Percentiles rank a stretch among this genome's conserved stretches.
phyloP scores from a whole-genome alignment of 2,113 vertebrate genomes.

The Struthio camelus region DNA sequence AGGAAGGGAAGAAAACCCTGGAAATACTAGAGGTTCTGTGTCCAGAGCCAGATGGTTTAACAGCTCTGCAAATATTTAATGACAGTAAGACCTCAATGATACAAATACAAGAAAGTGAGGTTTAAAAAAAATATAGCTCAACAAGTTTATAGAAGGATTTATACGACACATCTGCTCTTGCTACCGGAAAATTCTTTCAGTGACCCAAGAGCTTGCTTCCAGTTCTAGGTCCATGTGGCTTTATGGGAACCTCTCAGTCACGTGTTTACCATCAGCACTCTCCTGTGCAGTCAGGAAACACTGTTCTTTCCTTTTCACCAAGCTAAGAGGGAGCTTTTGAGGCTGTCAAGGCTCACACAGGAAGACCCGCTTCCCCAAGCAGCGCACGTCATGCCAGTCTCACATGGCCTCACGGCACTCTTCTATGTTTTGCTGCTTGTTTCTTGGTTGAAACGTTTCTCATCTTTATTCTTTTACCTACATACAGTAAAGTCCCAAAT shows the following conservation, averaged over 20 bases:
- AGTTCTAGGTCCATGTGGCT: not conserved
- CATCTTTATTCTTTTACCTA: not conserved
- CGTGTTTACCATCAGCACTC: not conserved
- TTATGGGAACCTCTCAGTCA: not conserved
- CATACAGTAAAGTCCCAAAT: not conserved
- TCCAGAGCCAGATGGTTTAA: conserved; percentile 19
- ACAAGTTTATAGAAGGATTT: conserved; percentile 17
- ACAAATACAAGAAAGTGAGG: conserved; percentile 12
- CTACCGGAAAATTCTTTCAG: conserved; percentile 1
- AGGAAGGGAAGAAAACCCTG: not conserved
- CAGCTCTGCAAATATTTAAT: conserved; percentile 3
- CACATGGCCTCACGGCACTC: fast-evolving
- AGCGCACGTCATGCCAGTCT: fast-evolving
- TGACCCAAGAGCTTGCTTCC: not conserved
- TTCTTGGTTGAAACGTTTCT: not conserved
- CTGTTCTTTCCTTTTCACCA: not conserved
- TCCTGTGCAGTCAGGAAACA: not conserved
- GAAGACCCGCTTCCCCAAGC: not conserved
- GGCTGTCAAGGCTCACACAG: not conserved
- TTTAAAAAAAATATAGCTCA: conserved; percentile 1
- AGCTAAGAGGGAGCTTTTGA: not conserved
- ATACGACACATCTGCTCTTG: conserved; percentile 18
- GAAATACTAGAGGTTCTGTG: not conserved
- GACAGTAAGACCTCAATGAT: not conserved
- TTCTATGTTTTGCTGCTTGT: fast-evolving